A percentile compares a stretch with the other conserved stretches of the same genome.
Conservation (phyloP, 2,888 invertebrate genomes). For the Pristionchus entomophagus region DNA sequence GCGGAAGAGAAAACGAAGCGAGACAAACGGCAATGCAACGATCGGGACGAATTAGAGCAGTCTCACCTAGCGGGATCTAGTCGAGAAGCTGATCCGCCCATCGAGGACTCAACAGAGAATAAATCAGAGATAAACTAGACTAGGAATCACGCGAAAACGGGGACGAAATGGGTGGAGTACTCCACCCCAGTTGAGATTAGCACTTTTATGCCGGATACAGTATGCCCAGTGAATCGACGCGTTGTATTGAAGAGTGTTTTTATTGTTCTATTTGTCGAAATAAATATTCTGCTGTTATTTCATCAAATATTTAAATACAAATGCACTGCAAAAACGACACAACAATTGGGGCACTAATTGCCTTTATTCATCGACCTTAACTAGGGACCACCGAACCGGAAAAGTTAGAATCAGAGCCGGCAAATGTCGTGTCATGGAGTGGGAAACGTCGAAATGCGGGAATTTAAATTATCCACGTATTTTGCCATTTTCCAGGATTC, state of each 20-base stretch:
- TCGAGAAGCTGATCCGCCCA: slow-evolving; percentile 14
- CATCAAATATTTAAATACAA: too few species aligned
- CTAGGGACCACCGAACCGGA: too few species aligned
- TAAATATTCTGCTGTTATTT: too few species aligned
- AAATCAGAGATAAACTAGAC: not conserved
- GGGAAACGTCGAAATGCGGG: too few species aligned
- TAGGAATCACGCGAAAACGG: not conserved
- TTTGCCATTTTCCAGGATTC: too few species aligned
- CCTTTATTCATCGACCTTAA: not conserved
- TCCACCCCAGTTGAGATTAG: not conserved
- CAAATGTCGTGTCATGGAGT: too few species aligned
- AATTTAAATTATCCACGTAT: too few species aligned
- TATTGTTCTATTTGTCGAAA: not conserved
- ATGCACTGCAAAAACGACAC: not conserved
- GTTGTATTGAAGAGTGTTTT: too few species aligned
- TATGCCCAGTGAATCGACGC: too few species aligned
- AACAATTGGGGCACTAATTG: not conserved
- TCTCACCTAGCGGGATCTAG: slow-evolving; percentile 24
- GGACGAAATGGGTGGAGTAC: slow-evolving; percentile 15
- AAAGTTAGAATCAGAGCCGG: too few species aligned
- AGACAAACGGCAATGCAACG: not conserved
- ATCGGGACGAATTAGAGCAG: not conserved
- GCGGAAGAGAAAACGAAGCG: not conserved
- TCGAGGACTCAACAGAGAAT: not conserved
- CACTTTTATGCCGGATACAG: too few species aligned